Evolutionary conservation across 2,797 vertebrate genomes (phyloP).

Genomic region (Dermochelys coriacea): DNA sequence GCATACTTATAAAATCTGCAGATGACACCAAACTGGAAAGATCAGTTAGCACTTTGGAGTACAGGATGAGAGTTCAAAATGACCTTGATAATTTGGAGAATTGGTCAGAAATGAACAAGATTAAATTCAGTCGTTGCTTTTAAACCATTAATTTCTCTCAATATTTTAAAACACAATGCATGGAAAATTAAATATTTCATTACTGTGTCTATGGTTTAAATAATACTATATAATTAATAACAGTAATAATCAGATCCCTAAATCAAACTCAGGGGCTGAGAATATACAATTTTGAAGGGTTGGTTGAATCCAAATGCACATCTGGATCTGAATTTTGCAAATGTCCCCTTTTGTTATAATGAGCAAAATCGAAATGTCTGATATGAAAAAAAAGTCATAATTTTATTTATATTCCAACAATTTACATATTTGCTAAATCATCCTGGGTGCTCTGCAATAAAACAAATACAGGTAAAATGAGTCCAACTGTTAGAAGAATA

Average conservation of each 20-base stretch:
- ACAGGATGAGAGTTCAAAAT: no score
- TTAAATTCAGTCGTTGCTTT: neutral
- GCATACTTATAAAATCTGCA: no score
- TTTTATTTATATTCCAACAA: neutral
- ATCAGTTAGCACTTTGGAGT: no score
- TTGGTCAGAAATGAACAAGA: no score
- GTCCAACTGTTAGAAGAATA: neutral
- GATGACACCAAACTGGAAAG: no score
- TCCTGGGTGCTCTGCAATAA: neutral
- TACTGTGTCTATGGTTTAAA: neutral
- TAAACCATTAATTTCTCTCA: neutral
- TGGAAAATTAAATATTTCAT: neutral
- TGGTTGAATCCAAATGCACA: neutral
- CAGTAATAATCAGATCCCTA: neutral
- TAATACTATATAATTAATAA: neutral
- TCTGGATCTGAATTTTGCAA: neutral
- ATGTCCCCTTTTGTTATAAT: neutral
- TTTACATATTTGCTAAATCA: neutral
- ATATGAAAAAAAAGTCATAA: neutral
- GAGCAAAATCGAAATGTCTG: neutral
- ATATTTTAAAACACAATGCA: neutral
- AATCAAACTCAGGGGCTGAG: neutral
- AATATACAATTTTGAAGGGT: no score
- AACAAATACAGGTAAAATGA: neutral
- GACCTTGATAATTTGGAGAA: no score